phyloP scores from a whole-genome alignment of 2,888 invertebrate genomes.

The Oligia strigilis region DNA sequence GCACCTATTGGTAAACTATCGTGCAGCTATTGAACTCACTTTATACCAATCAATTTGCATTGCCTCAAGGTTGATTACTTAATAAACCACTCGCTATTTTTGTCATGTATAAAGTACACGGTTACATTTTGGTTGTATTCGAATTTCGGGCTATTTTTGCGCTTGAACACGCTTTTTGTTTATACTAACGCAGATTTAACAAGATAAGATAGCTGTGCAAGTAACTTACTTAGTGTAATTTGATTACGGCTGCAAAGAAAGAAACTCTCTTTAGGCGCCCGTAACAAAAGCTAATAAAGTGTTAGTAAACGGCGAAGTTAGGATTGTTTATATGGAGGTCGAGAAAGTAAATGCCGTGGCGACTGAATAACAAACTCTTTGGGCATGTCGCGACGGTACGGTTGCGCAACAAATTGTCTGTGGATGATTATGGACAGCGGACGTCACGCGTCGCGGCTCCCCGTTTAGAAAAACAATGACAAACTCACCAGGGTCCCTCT shows the following conservation, averaged over 20 bases:
- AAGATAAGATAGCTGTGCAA: slow-evolving; percentile 57
- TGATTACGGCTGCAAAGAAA: slow-evolving; percentile 54
- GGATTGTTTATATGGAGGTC: slow-evolving; percentile 80
- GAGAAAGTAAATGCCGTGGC: slow-evolving; percentile 86
- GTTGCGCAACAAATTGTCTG: slow-evolving; percentile 84
- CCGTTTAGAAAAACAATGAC: slow-evolving; percentile 76
- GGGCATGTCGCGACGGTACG: slow-evolving; percentile 75
- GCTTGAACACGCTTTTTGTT: slow-evolving; percentile 43
- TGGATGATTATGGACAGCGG: slow-evolving; percentile 79
- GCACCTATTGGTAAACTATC: slow-evolving; percentile 66
- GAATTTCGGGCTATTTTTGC: slow-evolving; percentile 44
- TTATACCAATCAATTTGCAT: slow-evolving; percentile 71
- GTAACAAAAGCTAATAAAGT: slow-evolving; percentile 71
- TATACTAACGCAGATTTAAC: slow-evolving; percentile 57
- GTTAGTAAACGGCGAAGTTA: slow-evolving; percentile 73
- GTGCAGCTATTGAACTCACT: slow-evolving; percentile 63
- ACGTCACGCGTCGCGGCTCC: slow-evolving; percentile 80
- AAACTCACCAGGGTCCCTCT: slow-evolving; percentile 71
- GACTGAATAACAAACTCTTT: slow-evolving; percentile 82
- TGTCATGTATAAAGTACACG: slow-evolving; percentile 49
- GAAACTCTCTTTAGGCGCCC: slow-evolving; percentile 47
- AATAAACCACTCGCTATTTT: slow-evolving; percentile 57
- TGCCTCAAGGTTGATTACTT: slow-evolving; percentile 73
- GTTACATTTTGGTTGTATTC: slow-evolving; percentile 39
- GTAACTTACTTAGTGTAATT: slow-evolving; percentile 44